Base-by-base conservation (phyloP, 2,888 invertebrate genomes). In the Melinaea menophilus region DNA sequence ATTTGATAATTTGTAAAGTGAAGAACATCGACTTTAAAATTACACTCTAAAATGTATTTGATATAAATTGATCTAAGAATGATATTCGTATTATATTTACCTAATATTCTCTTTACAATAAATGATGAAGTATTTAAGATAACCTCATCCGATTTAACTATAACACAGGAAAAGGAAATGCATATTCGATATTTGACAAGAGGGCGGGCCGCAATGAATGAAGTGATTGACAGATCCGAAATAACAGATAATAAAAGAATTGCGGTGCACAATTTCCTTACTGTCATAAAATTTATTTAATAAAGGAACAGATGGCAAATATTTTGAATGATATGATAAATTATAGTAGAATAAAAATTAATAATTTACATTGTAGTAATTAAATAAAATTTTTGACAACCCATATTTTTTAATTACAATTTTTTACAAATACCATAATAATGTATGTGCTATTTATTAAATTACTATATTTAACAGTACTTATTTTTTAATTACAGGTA, bases 181-280 rank as follows among this genome's bases (percentile, higher is more conserved):
- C 65, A 67, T 67, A 62, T 69, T 64, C 69, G 69, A 71, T 70
- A 70, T 74, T 75, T 76, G 78, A 80, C 72, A 73, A 73, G 78
- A 79, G 75, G 88, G 87, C 82, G 88, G 87, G 82, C 75, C 78
- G 78, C 73, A 68, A 71, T 77, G 73, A 80, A 79, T 78, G 74
- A 73, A 81, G 73, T 87, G 86, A 88, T 84, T 88, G 88, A 86
- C 87, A 84, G 79, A 74, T 78, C 63, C 69, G 66, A 65, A 64
- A 58, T 58, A 62, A 58, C 63, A 65, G 59, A 58, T 56, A 65
- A 64, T 69, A 70, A 70, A 64, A 64, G 61, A 66, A 62, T 63
- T 62, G 67, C 56, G 69, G 67, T 61, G 31, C 31, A 63, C 62
- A 61, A 63, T 51, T 51, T 56, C 63, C 57, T 59, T 59, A 59